Conservation (phyloP, 2,888 invertebrate genomes). For the Euzophera pinguis region DNA sequence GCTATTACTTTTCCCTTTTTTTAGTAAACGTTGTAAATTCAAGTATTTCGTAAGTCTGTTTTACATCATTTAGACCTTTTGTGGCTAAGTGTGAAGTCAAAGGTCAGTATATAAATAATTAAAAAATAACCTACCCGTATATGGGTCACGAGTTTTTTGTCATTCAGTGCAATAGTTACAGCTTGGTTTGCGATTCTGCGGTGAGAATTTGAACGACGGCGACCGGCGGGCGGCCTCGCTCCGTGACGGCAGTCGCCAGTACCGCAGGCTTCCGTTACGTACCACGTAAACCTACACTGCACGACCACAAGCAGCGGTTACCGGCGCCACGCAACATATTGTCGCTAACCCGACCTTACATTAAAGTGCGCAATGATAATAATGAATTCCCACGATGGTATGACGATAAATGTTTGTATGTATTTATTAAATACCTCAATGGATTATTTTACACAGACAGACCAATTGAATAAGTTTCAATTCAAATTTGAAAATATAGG, state of each 20-base stretch:
- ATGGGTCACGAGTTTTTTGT: neutral
- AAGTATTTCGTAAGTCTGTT: no score
- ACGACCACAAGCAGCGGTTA: slow-evolving; percentile 24
- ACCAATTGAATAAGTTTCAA: no score
- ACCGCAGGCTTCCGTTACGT: slow-evolving; percentile 46
- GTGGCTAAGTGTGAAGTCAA: no score
- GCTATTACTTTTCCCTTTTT: no score
- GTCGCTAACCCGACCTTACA: slow-evolving; percentile 25
- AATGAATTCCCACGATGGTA: neutral
- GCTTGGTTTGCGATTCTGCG: neutral
- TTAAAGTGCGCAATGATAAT: slow-evolving; percentile 16
- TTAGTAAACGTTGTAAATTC: no score
- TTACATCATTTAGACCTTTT: no score
- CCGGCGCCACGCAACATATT: slow-evolving; percentile 17
- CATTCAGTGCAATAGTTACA: neutral
- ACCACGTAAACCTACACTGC: slow-evolving; percentile 49
- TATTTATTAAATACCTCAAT: no score
- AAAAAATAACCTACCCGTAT: no score
- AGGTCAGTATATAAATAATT: no score
- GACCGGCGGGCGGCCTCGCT: slow-evolving; percentile 15
- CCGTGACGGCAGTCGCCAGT: slow-evolving; percentile 32
- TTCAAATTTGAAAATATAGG: neutral
- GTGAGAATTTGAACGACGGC: slow-evolving; percentile 21
- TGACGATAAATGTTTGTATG: neutral
- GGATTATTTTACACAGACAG: no score